Percentiles rank a stretch among this genome's conserved stretches.
Evolutionary conservation across 2,888 invertebrate genomes (phyloP).

Genomic region (Drosophila neutralis): DNA sequence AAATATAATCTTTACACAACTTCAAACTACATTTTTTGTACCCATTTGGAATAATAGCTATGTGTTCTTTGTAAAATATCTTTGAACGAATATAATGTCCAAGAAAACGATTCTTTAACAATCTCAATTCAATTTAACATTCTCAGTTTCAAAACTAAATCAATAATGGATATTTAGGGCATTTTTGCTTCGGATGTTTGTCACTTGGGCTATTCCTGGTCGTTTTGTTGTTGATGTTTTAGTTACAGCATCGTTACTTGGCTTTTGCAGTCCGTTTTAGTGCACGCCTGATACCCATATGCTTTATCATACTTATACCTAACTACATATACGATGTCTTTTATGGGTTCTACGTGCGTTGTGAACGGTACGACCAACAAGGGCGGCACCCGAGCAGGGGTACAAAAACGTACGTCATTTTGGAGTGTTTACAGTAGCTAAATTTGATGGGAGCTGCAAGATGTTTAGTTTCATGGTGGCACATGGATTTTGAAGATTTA

Average conservation of each 20-base stretch:
- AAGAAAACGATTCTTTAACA: background rate
- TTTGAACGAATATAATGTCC: background rate
- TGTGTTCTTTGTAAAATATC: background rate
- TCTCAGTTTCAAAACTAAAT: background rate
- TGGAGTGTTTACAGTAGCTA: slow-evolving; percentile 16
- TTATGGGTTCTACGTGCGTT: slow-evolving; percentile 69
- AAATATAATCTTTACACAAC: background rate
- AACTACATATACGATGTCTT: slow-evolving; percentile 62
- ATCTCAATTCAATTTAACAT: background rate
- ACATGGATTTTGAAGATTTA: background rate
- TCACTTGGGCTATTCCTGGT: slow-evolving; percentile 7
- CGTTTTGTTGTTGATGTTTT: slow-evolving; percentile 5
- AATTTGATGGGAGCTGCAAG: slow-evolving; percentile 16
- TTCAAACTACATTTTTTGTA: background rate
- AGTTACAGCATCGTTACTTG: slow-evolving; percentile 31
- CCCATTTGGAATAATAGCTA: background rate
- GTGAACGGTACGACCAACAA: slow-evolving; percentile 34
- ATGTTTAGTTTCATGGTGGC: background rate
- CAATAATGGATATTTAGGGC: slow-evolving; percentile 21
- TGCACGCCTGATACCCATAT: slow-evolving; percentile 66
- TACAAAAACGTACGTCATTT: slow-evolving; percentile 15
- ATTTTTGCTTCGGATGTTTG: slow-evolving; percentile 41
- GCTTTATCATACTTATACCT: slow-evolving; percentile 65
- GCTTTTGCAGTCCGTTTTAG: slow-evolving; percentile 51
- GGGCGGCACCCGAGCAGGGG: slow-evolving; percentile 25